A percentile compares a stretch with the other conserved stretches of the same genome.
These are phyloP conservation scores for Tenualosa thibaudeaui DNA, from an alignment of 2,797 vertebrate species.

Conservation along the genomic window DNA sequence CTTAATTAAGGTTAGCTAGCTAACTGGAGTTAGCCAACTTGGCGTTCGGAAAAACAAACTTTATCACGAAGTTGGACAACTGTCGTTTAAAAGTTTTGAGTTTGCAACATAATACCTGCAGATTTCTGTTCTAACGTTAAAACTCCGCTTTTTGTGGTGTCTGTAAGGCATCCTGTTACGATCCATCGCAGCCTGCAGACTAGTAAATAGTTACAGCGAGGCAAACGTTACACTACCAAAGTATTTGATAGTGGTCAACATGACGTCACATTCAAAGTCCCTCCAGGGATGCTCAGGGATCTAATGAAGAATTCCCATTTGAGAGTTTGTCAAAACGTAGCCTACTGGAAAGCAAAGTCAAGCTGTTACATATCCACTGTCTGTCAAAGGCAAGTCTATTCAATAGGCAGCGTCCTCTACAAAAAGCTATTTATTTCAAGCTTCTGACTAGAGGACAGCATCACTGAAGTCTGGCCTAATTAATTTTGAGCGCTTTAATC, in stretches of 20 bases:
- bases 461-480: too few relatives aligned
- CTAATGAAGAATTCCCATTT: neutral
- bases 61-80: neutral
- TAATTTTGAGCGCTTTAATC: too few relatives aligned
- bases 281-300: neutral
- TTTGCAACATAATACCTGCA: constrained; percentile 52
- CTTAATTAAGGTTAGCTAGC: constrained; percentile 24
- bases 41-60: constrained; percentile 14
- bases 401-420: too few relatives aligned
- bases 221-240: neutral
- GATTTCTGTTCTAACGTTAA: constrained; percentile 33
- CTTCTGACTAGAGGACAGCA: too few relatives aligned
- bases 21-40: constrained; percentile 13
- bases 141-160: constrained; percentile 20
- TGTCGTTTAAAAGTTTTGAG: neutral
- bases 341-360: too few relatives aligned
- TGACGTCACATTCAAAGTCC: constrained; percentile 5
- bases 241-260: neutral
- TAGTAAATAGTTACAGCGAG: neutral
- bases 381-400: too few relatives aligned
- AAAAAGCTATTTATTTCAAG: too few relatives aligned
- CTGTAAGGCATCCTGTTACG: constrained; percentile 32
- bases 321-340: too few relatives aligned
- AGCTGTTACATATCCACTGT: too few relatives aligned
- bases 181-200: constrained; percentile 45